Base-by-base conservation (phyloP, 2,888 invertebrate species). In the Cosmia trapezina region DNA sequence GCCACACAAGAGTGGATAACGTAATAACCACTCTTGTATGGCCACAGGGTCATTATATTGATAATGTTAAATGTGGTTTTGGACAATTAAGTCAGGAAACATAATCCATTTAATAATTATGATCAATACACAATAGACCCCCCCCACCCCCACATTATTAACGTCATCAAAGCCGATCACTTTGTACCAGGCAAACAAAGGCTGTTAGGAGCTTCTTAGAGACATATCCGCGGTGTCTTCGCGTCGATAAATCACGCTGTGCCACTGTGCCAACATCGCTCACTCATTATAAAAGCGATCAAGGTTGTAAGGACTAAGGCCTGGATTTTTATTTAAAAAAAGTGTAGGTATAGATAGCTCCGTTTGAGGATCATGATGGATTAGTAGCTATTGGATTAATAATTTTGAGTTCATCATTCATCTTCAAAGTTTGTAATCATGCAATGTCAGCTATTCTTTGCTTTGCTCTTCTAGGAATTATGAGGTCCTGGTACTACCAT, bases 191-290 rank as follows among this genome's bases (percentile, higher is more conserved):
- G 79, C 56, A 76, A 80, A 73, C 80, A 84, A 49, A 60, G 51
- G 22, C 45, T 57, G 64, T 63, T 56, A 61, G 49, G 19, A 82
- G 73, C 45, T 65, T 70, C 73, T 53, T 64, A 54, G 22, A 65
- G 56, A 64, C 63, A 82, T 60, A 57, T 67, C 65, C 49, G 66
- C 49, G 54, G 70, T 70, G 76, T 66, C 56, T 66, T 47, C 54
- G 43, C 54, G 57, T 65, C 80, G 70, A 85, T 84, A 83, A 85
- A 85, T 85, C 83, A 83, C 59, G 49, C 43, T 51, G 56, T 78
- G 72, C 70, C 72, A 47, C 54, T 57, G 54, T 76, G 70, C 72
- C 77, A 85, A 78, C 73, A 76, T 69, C 77, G 64, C 64, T 85
- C 74, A 77, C 61, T 84, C 70, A 79, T 79, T 81, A 79, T 33